These are phyloP conservation scores for Dorcus hopei DNA, from an alignment of 2,888 invertebrate genomes.

Conservation along the genomic window DNA sequence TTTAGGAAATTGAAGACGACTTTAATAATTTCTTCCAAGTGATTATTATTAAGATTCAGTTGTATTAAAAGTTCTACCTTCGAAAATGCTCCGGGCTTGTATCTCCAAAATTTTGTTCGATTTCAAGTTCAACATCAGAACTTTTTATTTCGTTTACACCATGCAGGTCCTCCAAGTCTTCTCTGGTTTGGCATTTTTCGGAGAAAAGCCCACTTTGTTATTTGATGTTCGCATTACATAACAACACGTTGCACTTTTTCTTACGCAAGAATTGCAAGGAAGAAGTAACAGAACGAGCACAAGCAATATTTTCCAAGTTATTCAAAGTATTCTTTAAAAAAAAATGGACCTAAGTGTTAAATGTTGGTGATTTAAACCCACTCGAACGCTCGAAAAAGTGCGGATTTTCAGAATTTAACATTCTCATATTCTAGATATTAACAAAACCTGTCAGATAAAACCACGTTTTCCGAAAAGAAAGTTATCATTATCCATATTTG, in stretches of 20 bases:
- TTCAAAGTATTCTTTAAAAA: no score
- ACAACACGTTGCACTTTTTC: neutral
- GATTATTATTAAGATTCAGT: constrained; percentile 30
- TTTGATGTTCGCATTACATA: neutral
- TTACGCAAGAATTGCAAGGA: neutral
- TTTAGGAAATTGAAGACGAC: constrained; percentile 33
- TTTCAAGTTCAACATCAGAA: constrained; percentile 28
- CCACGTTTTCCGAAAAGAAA: no score
- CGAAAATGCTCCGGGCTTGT: constrained; percentile 34
- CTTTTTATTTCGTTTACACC: constrained; percentile 5
- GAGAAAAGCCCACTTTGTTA: no score
- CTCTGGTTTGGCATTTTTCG: neutral
- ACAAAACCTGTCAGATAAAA: no score
- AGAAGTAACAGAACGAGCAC: neutral
- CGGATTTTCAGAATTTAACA: no score
- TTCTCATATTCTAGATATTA: no score
- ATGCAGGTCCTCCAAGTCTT: neutral
- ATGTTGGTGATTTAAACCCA: no score
- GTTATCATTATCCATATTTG: no score
- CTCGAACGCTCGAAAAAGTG: no score
- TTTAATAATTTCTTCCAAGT: constrained; percentile 27
- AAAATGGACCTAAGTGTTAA: no score
- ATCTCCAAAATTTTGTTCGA: constrained; percentile 30
- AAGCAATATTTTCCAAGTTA: neutral
- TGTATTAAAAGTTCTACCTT: constrained; percentile 28